phyloP scores from a whole-genome alignment of 2,888 invertebrate species.

The Leptopilina drosophilae region DNA sequence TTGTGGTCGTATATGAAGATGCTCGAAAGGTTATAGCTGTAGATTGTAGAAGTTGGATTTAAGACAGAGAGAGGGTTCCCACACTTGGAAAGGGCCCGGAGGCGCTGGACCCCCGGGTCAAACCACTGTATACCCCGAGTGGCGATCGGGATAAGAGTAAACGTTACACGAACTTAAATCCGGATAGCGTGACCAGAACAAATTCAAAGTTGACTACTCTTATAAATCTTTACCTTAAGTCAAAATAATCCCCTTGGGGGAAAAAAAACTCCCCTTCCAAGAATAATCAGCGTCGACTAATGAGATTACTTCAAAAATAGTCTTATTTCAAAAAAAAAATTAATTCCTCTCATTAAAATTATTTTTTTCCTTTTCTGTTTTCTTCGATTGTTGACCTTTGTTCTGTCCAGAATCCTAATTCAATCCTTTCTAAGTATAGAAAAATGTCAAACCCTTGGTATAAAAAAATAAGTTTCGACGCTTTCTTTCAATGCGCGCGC shows the following conservation, averaged over 20 bases:
- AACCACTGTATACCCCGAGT: constrained; percentile 72
- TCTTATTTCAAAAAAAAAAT: too few relatives aligned
- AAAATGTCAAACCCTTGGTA: too few relatives aligned
- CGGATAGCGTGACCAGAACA: constrained; percentile 38
- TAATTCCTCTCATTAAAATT: too few relatives aligned
- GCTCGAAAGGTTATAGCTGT: constrained; percentile 13
- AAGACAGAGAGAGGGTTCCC: constrained; percentile 73
- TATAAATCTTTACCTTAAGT: constrained; percentile 4
- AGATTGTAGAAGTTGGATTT: constrained; percentile 62
- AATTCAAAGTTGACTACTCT: constrained; percentile 17
- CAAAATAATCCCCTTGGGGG: not conserved
- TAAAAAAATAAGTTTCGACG: too few relatives aligned
- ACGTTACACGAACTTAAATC: constrained; percentile 68
- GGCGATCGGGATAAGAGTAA: constrained; percentile 61
- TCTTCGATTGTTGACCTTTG: too few relatives aligned
- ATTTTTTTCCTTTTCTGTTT: too few relatives aligned
- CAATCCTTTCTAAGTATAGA: too few relatives aligned
- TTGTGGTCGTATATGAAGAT: constrained; percentile 27
- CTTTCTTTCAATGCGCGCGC: too few relatives aligned
- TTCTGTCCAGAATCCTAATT: too few relatives aligned
- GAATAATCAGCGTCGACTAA: not conserved
- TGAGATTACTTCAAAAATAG: not conserved
- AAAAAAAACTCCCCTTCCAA: not conserved
- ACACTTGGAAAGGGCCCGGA: constrained; percentile 71
- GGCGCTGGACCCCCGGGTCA: constrained; percentile 73